Evolutionary conservation across 2,113 vertebrate genomes (phyloP), one percentile per base, ranked within the genome.

Genomic region (Naja naja): DNA sequence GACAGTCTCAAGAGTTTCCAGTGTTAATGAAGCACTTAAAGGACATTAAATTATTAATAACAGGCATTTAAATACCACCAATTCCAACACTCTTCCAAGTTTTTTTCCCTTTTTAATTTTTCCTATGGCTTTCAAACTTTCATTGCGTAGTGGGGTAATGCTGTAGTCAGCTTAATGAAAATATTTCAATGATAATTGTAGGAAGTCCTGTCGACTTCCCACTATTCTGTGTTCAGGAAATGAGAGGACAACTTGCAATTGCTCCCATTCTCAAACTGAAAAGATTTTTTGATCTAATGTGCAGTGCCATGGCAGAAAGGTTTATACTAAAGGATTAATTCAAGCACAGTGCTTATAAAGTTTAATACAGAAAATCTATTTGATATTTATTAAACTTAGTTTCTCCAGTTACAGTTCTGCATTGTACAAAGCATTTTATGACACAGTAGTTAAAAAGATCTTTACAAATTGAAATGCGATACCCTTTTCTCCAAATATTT

Each of bases 391-490:
- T 98, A 98, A 98, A 98, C 97, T 97, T 98, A 98, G 97, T 98
- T 98, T 98, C 97, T 98, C 97, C 98, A 98, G 98, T 98, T 98
- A 98, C 98, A 98, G 98, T 98, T 98, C 97, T 98, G 98, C 98
- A 98, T 98, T 98, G 97, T 98, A 98, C 98, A 98, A 98, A 98
- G 98, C 98, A 98, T 98, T 97, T 97, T 98, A 98, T 98, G 98
- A 98, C 98, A 98, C 97, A 98, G 97, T 97, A 97, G 97, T 98
- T 98, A 98, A 98, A 98, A 98, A 98, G 97, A 98, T 98, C 97
- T 98, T 98, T 98, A 98, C 98, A 98, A 98, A 98, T 98, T 98
- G 98, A 98, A 98, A 98, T 98, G 98, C 98, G 97, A 98, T 98
- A 98, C 98, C 98, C 98, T 98, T 98, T 98, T 98, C 97, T 98